phyloP scores from a whole-genome alignment of 1,140 invertebrate species.

The Hylaeus anthracinus region DNA sequence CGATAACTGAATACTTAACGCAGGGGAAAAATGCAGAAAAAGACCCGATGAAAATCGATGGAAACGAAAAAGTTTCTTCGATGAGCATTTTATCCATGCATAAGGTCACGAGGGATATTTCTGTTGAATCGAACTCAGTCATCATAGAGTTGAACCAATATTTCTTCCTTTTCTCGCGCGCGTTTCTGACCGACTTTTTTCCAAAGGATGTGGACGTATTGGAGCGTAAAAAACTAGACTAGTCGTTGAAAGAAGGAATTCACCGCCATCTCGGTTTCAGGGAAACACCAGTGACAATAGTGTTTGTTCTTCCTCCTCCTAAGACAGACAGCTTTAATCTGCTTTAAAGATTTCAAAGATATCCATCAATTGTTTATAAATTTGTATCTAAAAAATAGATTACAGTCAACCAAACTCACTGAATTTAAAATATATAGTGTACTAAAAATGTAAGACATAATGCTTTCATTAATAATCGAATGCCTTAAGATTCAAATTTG shows the following conservation, averaged over 20 bases:
- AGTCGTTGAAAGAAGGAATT: background rate
- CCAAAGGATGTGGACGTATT: background rate
- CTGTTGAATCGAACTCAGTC: background rate
- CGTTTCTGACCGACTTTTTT: conserved; percentile 19
- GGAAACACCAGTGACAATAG: too few species aligned
- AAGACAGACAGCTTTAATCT: too few species aligned
- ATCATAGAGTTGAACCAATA: conserved; percentile 5
- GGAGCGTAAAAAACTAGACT: conserved; percentile 22
- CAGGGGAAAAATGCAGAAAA: too few species aligned
- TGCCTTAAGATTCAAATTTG: too few species aligned
- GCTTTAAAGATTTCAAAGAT: too few species aligned
- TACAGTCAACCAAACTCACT: too few species aligned
- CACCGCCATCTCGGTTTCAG: background rate
- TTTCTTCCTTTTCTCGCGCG: background rate
- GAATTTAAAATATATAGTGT: too few species aligned
- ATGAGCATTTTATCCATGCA: background rate
- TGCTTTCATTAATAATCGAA: too few species aligned
- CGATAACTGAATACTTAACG: background rate
- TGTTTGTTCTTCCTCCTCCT: background rate
- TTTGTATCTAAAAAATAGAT: too few species aligned
- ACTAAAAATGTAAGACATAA: too few species aligned
- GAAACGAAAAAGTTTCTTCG: background rate
- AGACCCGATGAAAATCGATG: background rate
- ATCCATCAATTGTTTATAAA: too few species aligned
- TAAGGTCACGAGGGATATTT: background rate